Base-by-base conservation (phyloP, 2,888 invertebrate genomes). In the Chrysomela aeneicollis region DNA sequence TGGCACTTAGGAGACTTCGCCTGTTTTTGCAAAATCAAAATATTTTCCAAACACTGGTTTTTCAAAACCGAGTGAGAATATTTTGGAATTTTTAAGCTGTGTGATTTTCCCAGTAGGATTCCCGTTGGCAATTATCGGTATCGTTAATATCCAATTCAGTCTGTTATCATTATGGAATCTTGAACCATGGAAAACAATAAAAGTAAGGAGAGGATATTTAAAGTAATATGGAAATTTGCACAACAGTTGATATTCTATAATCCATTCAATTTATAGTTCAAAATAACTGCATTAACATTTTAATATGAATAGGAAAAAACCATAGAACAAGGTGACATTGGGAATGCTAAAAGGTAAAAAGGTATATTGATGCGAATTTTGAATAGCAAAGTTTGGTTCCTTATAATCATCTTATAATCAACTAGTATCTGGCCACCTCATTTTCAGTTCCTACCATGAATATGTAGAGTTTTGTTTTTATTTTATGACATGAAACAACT, bases 271-370 rank as follows among this genome's bases (percentile, higher is more conserved):
- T 35, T 42, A 42, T 42, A 10, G 1, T 12, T 26, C 22, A 18
- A 32, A 30, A 57, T 42, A 46, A 46, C 17, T 12, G 12, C 1
- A 57, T 17, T 57, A 22, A 22, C 46, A 37, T 52, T 19, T 32
- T 32, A 59, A 61, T 59, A 77, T 77, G 76, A 76, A 62, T 66
- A 73, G 72, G 71, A 79, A 77, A 75, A 76, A 77, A 76, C 76
- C 79, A 67, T 74, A 74, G 74, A 77, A 78, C 76, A 82, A 82
- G 81, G 78, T 81, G 70, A 79, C 81, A 61, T 76, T 82, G 75
- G 81, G 80, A 74, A 82, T 81, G 81, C 72, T 82, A 73, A 82
- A 81, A 82, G 82, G 82, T 82, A 82, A 79, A 71, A 78, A 76
- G 79, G 78, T 76, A 77, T 72, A 74, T 75, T 76, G 53, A 61